These are phyloP conservation scores for Tangara arthus DNA, from an alignment of 2,797 vertebrate species.

Conservation along the genomic window DNA sequence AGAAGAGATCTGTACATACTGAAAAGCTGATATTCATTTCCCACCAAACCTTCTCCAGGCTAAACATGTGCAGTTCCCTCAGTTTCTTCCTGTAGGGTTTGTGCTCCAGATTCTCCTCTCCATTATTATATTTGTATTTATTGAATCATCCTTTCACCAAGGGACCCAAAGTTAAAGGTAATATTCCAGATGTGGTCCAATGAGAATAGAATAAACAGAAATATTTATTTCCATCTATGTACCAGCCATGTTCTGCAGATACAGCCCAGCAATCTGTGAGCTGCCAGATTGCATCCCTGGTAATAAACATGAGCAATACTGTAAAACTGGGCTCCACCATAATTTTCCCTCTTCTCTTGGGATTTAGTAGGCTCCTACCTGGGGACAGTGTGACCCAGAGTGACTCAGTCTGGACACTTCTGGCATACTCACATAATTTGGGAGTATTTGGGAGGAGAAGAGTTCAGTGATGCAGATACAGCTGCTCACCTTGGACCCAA, in stretches of 20 bases:
- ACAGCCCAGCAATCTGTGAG: neutral
- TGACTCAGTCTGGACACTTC: neutral
- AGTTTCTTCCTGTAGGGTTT: neutral
- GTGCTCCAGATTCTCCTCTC: neutral
- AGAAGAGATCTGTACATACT: accelerated
- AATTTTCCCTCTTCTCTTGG: neutral
- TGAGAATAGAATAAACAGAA: neutral
- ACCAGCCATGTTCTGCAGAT: neutral
- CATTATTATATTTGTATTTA: neutral
- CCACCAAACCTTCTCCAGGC: neutral
- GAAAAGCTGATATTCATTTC: neutral
- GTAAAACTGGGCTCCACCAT: neutral
- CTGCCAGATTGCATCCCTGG: neutral
- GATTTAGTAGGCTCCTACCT: neutral
- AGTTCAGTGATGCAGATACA: neutral
- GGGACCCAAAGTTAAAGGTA: neutral
- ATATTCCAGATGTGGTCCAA: neutral
- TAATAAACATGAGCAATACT: neutral
- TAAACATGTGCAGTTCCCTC: neutral
- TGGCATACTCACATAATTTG: neutral
- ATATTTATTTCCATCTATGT: neutral
- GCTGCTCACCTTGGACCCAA: neutral
- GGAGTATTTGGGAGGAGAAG: neutral
- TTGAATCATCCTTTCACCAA: neutral
- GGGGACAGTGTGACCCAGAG: neutral